Base-by-base conservation (phyloP, 2,113 vertebrate genomes). In the Neoarius graeffei region DNA sequence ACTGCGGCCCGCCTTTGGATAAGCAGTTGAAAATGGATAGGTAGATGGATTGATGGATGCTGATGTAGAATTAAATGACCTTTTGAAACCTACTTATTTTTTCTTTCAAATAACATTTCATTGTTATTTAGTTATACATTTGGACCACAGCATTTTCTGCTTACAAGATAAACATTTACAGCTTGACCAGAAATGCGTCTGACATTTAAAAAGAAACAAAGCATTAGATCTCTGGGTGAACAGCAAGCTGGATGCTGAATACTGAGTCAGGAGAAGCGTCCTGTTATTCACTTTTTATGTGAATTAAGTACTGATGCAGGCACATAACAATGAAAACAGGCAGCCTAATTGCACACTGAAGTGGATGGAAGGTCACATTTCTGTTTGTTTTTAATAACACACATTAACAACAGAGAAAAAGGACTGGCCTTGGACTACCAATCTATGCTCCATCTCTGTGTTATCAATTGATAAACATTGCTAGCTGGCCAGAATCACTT, bases 141-240 rank as follows among this genome's bases (percentile, higher is more conserved):
- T 17, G 17, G 0, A 59, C 54, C 30, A 35, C 56, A 20, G n/a
- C 56, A 81, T 19, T 80, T 25, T 80, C 52, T 80, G 77, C 54
- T 59, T 81, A 19, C 23, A 30, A 1, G 19, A 59, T 81, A 35
- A 81, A 81, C 79, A 59, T 35, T 81, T 10, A 59, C 27, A 35
- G 79, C 79, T 59, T 81, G 79, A 81, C 79, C 79, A 35, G 79
- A 59, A 19, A 81, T 17, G 35, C 27, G 6, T 27, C 79, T 81
- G 79, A 59, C 79, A 81, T 81, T 81, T 59, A 30, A 35, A 81
- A 81, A 57, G 52, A 81, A 80, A 81, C 11, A 30, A 59, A 81
- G 56, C 79, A 81, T 35, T 81, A 20, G 54, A 57, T 59, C 56
- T 59, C 54, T 11, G 27, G 79, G 7, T 59, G 56, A 81, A 81